Percentiles rank a stretch among this genome's conserved stretches.
These are phyloP conservation scores for Oegoconia quadripuncta DNA, from an alignment of 2,888 invertebrate species.

Conservation along the genomic window DNA sequence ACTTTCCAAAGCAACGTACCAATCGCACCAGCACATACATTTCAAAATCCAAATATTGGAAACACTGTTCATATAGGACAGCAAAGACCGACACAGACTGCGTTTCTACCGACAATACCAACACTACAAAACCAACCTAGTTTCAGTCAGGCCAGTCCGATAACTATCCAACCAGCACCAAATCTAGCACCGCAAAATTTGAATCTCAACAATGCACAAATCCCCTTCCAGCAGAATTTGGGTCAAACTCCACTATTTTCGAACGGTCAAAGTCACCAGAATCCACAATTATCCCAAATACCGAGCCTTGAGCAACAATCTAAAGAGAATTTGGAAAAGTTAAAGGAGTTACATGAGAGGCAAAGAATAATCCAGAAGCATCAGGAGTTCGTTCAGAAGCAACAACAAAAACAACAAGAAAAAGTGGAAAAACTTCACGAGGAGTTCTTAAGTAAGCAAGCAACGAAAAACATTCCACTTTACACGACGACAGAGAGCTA, in stretches of 20 bases:
- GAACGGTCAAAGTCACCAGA: conserved; percentile 60
- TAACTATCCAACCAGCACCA: conserved; percentile 69
- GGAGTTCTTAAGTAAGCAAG: conserved; percentile 84
- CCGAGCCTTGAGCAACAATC: conserved; percentile 65
- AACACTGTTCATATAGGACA: conserved; percentile 50
- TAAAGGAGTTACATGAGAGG: conserved; percentile 85
- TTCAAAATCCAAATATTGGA: conserved; percentile 42
- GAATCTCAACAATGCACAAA: conserved; percentile 53
- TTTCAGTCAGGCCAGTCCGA: conserved; percentile 60
- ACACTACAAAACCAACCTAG: conserved; percentile 46
- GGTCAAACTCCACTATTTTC: conserved; percentile 66
- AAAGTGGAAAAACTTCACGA: conserved; percentile 86
- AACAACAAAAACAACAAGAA: conserved; percentile 87
- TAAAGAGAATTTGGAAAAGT: conserved; percentile 79
- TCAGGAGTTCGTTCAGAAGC: conserved; percentile 87
- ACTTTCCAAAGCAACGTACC: conserved; percentile 53
- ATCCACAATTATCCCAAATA: neutral
- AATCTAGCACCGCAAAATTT: conserved; percentile 61
- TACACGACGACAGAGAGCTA: conserved; percentile 71
- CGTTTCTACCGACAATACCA: conserved; percentile 61
- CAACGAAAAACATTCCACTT: conserved; percentile 79
- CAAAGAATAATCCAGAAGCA: conserved; percentile 86
- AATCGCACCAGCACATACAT: conserved; percentile 42
- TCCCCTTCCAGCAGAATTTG: conserved; percentile 58
- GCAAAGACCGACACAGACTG: conserved; percentile 59